Evolutionary conservation across 2,888 invertebrate genomes (phyloP).

Genomic region (Patella ulyssiponensis): DNA sequence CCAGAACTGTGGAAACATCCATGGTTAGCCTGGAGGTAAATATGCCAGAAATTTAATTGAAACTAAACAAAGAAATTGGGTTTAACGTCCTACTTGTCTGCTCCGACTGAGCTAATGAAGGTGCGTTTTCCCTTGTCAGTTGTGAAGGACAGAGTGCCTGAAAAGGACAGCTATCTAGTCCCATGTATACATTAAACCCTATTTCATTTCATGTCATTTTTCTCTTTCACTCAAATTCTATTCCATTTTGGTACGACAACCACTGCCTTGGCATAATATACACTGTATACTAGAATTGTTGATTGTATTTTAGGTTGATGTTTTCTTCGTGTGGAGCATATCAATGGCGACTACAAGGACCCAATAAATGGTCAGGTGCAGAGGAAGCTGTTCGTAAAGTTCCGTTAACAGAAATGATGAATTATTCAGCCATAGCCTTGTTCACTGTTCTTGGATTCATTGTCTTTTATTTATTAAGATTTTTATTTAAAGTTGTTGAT

Average conservation of each 20-base stretch:
- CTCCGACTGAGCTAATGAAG: background rate
- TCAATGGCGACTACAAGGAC: slow-evolving; percentile 69
- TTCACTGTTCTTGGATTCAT: background rate
- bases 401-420: slow-evolving; percentile 56
- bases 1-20: slow-evolving; percentile 59
- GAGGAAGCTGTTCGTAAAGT: slow-evolving; percentile 55
- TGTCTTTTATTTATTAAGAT: background rate
- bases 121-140: too few species aligned
- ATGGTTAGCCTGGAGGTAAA: slow-evolving; percentile 65
- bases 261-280: too few species aligned
- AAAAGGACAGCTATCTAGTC: too few species aligned
- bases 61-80: background rate
- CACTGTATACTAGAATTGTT: too few species aligned
- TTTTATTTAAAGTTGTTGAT: background rate
- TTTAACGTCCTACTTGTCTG: background rate
- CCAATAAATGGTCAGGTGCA: slow-evolving; percentile 60
- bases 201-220: too few species aligned
- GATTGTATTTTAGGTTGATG: slow-evolving; percentile 50
- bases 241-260: too few species aligned
- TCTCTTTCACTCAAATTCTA: too few species aligned
- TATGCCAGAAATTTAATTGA: too few species aligned
- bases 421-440: slow-evolving; percentile 24
- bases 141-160: too few species aligned
- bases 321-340: slow-evolving; percentile 58
- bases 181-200: too few species aligned